Evolutionary conservation across 2,113 vertebrate genomes (phyloP).

Genomic region (Gyps fulvus): DNA sequence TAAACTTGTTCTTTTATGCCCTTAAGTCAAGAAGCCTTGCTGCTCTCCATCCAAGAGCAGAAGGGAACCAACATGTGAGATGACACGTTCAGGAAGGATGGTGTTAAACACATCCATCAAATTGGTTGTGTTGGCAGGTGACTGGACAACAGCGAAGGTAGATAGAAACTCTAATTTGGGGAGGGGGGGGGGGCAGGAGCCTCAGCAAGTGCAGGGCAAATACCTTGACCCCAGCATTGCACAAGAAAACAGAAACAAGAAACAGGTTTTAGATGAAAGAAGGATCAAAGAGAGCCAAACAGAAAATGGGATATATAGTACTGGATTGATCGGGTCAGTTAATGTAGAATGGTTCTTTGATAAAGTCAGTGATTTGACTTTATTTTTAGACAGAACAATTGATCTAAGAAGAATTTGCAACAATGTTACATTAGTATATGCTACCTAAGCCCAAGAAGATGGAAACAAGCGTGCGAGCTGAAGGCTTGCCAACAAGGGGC

Average conservation of each 20-base stretch:
- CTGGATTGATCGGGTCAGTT: not conserved
- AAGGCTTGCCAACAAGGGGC: not conserved
- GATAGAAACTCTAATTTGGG: not conserved
- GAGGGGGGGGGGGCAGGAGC: not conserved
- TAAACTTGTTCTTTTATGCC: not conserved
- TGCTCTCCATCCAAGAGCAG: not conserved
- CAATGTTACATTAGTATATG: not conserved
- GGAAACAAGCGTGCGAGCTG: not conserved
- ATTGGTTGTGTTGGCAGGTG: not conserved
- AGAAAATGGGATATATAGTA: not conserved
- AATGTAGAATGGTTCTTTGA: not conserved
- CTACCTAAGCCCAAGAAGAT: not conserved
- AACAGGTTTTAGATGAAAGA: not conserved
- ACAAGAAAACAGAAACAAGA: not conserved
- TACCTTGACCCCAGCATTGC: not conserved
- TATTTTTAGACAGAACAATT: conserved; percentile 55
- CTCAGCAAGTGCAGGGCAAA: not conserved
- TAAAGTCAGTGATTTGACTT: not conserved
- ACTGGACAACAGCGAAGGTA: not conserved
- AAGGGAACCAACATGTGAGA: not conserved
- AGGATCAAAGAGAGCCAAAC: not conserved
- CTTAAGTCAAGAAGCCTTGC: not conserved
- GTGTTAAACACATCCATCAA: not conserved
- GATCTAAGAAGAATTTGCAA: not conserved
- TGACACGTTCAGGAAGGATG: not conserved